These are phyloP conservation scores for Callaeas wilsoni DNA, from an alignment of 2,113 vertebrate genomes.

Conservation along the genomic window DNA sequence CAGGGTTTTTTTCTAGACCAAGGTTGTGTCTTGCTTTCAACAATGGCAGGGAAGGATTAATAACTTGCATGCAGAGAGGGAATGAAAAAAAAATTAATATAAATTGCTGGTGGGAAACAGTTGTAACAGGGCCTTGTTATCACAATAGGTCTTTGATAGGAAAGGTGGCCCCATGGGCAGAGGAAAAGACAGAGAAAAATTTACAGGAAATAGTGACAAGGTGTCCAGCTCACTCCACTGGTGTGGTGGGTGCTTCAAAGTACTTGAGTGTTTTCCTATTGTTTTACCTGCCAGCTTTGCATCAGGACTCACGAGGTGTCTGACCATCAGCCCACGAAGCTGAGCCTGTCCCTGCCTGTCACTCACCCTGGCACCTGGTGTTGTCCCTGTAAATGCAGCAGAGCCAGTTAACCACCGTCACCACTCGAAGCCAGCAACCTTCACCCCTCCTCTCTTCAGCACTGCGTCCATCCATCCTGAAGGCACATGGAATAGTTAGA, in stretches of 20 bases:
- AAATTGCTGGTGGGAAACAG: not conserved
- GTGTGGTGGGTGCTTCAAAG: not conserved
- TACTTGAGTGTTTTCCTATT: not conserved
- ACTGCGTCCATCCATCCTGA: not conserved
- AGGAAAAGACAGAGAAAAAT: not conserved
- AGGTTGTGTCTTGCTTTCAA: not conserved
- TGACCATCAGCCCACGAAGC: not conserved
- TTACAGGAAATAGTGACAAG: not conserved
- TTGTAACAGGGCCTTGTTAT: not conserved
- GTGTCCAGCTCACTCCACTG: not conserved
- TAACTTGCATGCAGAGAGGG: not conserved
- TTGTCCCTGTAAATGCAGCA: not conserved
- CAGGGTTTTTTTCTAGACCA: not conserved
- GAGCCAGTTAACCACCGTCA: not conserved
- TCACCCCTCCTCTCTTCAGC: not conserved
- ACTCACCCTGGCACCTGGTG: not conserved
- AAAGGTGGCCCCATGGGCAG: not conserved
- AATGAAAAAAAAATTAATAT: not conserved
- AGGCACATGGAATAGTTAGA: not conserved
- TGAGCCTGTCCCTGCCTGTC: not conserved
- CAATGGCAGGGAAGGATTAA: not conserved
- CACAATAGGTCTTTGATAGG: not conserved
- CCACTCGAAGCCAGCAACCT: not conserved
- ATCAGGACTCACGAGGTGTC: not conserved
- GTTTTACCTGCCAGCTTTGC: not conserved